A percentile compares a stretch with the other conserved stretches of the same genome.
Evolutionary conservation across 2,888 invertebrate species (phyloP).

Genomic region (Ariolimax columbianus): DNA sequence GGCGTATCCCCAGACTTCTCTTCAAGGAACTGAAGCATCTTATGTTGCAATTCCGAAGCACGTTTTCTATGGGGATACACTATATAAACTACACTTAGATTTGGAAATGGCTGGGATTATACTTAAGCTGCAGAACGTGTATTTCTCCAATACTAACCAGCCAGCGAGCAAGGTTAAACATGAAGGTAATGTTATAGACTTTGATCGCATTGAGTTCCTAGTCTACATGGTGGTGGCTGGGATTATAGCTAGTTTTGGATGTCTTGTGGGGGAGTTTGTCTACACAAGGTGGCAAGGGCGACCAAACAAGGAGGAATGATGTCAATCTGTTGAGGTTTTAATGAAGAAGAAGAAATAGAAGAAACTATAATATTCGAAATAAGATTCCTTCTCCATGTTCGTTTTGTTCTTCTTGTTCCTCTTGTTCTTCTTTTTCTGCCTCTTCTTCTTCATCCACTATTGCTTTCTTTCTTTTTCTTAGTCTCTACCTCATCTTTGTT

Average conservation of each 20-base stretch:
- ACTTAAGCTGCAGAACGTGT: not conserved
- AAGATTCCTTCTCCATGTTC: too few species aligned
- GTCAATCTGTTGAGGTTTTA: too few species aligned
- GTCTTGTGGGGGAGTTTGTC: not conserved
- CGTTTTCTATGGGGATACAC: not conserved
- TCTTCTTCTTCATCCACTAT: too few species aligned
- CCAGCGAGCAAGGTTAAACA: not conserved
- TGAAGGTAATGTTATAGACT: not conserved
- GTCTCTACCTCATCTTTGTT: too few species aligned
- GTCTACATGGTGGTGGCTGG: not conserved
- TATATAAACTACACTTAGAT: not conserved
- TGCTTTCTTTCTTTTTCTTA: too few species aligned
- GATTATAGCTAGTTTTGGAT: not conserved
- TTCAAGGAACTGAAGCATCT: not conserved
- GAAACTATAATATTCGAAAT: too few species aligned
- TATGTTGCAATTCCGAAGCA: constrained; percentile 20
- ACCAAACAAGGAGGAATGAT: not conserved
- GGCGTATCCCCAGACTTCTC: not conserved
- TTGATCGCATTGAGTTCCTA: constrained; percentile 16
- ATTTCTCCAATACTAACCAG: not conserved
- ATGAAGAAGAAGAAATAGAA: too few species aligned
- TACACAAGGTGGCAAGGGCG: not conserved
- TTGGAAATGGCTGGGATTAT: constrained; percentile 29
- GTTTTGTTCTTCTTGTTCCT: too few species aligned
- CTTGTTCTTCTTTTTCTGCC: too few species aligned